Evolutionary conservation across 2,888 invertebrate species (phyloP).

Genomic region (Agrochola lychnidis): DNA sequence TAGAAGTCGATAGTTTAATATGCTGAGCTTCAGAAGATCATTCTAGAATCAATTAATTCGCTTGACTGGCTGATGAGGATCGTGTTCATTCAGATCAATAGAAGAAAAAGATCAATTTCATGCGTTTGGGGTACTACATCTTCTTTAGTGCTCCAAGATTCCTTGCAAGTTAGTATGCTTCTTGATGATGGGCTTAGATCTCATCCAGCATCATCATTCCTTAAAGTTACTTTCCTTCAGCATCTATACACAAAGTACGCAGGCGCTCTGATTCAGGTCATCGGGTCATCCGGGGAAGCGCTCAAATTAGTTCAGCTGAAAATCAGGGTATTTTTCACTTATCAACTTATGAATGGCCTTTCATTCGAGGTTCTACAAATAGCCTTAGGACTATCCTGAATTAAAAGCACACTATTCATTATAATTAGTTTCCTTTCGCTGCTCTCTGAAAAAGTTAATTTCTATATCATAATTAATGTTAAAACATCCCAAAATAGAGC

Average conservation of each 20-base stretch:
- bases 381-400: background rate
- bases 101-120: background rate
- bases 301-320: constrained; percentile 11
- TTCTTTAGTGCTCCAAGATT: background rate
- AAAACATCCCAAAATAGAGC: constrained; percentile 27
- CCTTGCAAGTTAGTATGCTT: background rate
- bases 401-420: background rate
- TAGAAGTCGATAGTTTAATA: constrained; percentile 19
- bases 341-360: background rate
- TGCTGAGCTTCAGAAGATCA: background rate
- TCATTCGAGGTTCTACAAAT: background rate
- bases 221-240: background rate
- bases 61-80: constrained; percentile 1
- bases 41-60: background rate
- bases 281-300: constrained; percentile 41
- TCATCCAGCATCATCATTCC: background rate
- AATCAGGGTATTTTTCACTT: constrained; percentile 2
- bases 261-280: constrained; percentile 45
- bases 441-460: background rate
- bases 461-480: constrained; percentile 8
- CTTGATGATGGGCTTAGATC: background rate
- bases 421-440: background rate
- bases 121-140: background rate
- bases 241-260: constrained; percentile 3
- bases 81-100: background rate